Conservation (phyloP, 2,888 invertebrate genomes). For the Hypomecis atomaria region DNA sequence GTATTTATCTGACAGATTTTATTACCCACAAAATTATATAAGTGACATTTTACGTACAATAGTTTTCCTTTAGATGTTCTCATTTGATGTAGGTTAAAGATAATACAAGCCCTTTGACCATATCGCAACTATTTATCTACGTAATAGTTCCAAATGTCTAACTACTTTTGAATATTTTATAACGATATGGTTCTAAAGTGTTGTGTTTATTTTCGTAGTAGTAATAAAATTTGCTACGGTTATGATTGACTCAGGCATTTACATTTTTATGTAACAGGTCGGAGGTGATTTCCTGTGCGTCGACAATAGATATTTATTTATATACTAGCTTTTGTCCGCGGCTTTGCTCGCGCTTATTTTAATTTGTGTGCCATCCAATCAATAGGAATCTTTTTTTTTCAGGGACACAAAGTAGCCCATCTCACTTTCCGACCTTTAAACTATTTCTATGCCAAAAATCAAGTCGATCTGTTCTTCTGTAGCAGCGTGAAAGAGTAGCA, state of each 20-base stretch:
- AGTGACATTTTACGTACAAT: slow-evolving; percentile 10
- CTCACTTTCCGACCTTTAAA: too few species aligned
- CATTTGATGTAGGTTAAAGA: slow-evolving; percentile 14
- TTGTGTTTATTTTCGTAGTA: background rate
- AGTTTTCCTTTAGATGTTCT: slow-evolving; percentile 1
- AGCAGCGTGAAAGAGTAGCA: too few species aligned
- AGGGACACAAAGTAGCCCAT: too few species aligned
- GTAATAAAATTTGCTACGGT: slow-evolving; percentile 2
- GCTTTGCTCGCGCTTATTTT: too few species aligned
- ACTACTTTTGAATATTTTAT: slow-evolving; percentile 14
- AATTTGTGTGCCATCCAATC: too few species aligned
- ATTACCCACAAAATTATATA: slow-evolving; percentile 21
- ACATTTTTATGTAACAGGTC: slow-evolving; percentile 48
- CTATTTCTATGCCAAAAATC: too few species aligned
- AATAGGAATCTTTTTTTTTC: too few species aligned
- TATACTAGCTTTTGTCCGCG: too few species aligned
- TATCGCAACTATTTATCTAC: slow-evolving; percentile 17
- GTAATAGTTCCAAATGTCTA: background rate
- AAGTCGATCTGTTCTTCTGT: too few species aligned
- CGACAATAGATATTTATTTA: slow-evolving; percentile 2
- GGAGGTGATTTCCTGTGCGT: slow-evolving; percentile 37
- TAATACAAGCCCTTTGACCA: slow-evolving; percentile 26
- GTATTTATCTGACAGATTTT: slow-evolving; percentile 27
- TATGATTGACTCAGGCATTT: slow-evolving; percentile 57
- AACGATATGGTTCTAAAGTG: slow-evolving; percentile 10